phyloP scores from a whole-genome alignment of 2,888 invertebrate species.

The Xestobium rufovillosum region DNA sequence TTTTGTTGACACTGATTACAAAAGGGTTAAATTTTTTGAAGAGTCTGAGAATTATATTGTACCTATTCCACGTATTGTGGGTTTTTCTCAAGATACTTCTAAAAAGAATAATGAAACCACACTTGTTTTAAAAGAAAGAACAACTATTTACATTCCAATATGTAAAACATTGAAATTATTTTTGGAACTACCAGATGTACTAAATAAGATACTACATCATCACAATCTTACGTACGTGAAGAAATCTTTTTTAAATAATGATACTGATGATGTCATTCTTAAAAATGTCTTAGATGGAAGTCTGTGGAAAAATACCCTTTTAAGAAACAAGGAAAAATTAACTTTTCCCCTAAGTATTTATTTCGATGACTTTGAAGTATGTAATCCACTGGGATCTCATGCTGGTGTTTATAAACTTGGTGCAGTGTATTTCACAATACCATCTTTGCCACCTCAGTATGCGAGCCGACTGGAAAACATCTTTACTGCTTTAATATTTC shows the following conservation, averaged over 20 bases:
- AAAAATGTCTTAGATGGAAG: conserved; percentile 4
- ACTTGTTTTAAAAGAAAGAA: conserved; percentile 10
- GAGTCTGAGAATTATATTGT: conserved; percentile 6
- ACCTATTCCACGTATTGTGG: conserved; percentile 8
- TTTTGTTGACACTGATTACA: conserved; percentile 12
- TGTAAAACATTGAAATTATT: conserved; percentile 2
- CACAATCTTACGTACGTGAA: conserved; percentile 7
- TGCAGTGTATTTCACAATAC: conserved; percentile 21
- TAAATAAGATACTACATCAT: conserved; percentile 5
- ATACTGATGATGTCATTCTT: too few relatives aligned
- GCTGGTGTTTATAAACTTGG: conserved; percentile 24
- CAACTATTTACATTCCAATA: conserved; percentile 6
- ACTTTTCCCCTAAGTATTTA: conserved; percentile 21
- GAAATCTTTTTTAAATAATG: too few relatives aligned
- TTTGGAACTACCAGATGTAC: conserved; percentile 7
- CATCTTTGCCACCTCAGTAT: conserved; percentile 19
- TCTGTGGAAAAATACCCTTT: background rate
- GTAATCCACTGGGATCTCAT: conserved; percentile 25
- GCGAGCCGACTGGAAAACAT: conserved; percentile 21
- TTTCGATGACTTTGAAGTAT: conserved; percentile 25
- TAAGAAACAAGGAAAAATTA: conserved; percentile 7
- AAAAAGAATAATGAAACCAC: conserved; percentile 10
- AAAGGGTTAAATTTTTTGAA: conserved; percentile 15
- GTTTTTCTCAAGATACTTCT: conserved; percentile 7
- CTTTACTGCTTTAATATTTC: conserved; percentile 20